These are phyloP conservation scores for Drosophila nebulosa DNA, from an alignment of 1,140 invertebrate genomes.

Conservation along the genomic window DNA sequence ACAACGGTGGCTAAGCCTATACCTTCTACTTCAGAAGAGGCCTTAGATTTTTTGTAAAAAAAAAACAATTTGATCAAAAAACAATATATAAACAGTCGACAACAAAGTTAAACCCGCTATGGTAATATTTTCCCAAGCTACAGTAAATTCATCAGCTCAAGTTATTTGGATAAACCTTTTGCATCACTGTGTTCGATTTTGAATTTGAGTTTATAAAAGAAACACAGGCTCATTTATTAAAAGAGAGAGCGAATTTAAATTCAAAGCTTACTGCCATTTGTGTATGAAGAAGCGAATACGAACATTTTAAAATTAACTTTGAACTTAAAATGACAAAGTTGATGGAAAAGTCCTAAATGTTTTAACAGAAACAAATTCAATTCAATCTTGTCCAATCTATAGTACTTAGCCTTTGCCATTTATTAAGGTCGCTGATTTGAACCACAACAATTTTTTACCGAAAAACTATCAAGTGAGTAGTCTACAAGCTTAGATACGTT, in stretches of 20 bases:
- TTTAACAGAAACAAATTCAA: slow-evolving; percentile 15
- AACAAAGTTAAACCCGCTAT: background rate
- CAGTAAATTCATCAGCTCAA: too few relatives aligned
- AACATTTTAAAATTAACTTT: background rate
- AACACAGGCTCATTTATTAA: too few relatives aligned
- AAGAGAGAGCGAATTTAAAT: background rate
- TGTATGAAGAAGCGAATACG: slow-evolving; percentile 5
- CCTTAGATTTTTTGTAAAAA: background rate
- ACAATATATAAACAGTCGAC: background rate
- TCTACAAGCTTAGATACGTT: background rate
- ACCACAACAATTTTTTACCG: slow-evolving; percentile 9
- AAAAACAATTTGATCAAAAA: background rate
- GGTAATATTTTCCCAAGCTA: too few relatives aligned
- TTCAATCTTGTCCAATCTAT: slow-evolving; percentile 19
- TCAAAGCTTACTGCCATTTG: too few relatives aligned
- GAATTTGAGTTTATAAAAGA: too few relatives aligned
- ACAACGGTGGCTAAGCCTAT: background rate
- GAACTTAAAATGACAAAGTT: slow-evolving; percentile 15
- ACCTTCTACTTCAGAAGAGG: too few relatives aligned
- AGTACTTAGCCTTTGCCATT: slow-evolving; percentile 12
- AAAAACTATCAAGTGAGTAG: background rate
- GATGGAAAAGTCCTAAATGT: slow-evolving; percentile 19
- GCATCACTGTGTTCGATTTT: too few relatives aligned
- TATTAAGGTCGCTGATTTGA: slow-evolving; percentile 9
- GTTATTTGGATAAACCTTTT: too few relatives aligned